These are phyloP conservation scores for Pachycephala philippinensis DNA, from an alignment of 2,113 vertebrate species.

Conservation along the genomic window DNA sequence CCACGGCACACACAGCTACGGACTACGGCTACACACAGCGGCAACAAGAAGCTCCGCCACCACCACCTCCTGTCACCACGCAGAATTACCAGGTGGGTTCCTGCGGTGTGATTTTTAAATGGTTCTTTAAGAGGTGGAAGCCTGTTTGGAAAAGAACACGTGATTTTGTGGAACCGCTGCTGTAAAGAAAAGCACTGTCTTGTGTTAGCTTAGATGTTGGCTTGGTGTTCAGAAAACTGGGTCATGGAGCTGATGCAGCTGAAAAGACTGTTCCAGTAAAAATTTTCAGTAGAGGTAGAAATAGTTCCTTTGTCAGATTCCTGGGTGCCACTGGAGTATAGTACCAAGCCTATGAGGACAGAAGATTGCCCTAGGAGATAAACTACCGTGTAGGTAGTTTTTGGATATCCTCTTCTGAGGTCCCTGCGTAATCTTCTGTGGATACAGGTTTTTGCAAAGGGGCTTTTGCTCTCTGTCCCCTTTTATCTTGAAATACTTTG, in stretches of 20 bases:
- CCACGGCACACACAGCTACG: conserved; percentile 86
- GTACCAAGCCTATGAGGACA: not conserved
- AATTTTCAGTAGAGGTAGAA: not conserved
- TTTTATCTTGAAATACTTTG: not conserved
- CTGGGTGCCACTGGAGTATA: not conserved
- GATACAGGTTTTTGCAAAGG: not conserved
- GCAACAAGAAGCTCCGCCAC: conserved; percentile 93
- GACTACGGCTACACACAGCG: conserved; percentile 95
- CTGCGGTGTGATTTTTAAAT: not conserved
- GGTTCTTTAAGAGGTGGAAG: not conserved
- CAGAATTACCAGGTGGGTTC: conserved; percentile 91
- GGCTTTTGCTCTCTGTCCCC: not conserved
- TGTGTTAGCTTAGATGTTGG: not conserved
- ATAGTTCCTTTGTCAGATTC: not conserved
- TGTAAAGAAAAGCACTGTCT: not conserved
- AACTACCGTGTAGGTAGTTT: not conserved
- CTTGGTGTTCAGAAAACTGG: not conserved
- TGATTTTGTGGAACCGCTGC: not conserved
- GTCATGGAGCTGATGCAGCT: not conserved
- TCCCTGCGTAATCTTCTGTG: not conserved
- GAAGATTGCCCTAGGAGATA: not conserved
- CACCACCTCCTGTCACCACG: conserved; percentile 93
- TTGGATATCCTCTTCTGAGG: not conserved
- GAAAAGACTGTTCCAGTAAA: not conserved
- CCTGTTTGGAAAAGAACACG: not conserved